phyloP scores from a whole-genome alignment of 1,140 invertebrate genomes.

The Episyrphus balteatus region DNA sequence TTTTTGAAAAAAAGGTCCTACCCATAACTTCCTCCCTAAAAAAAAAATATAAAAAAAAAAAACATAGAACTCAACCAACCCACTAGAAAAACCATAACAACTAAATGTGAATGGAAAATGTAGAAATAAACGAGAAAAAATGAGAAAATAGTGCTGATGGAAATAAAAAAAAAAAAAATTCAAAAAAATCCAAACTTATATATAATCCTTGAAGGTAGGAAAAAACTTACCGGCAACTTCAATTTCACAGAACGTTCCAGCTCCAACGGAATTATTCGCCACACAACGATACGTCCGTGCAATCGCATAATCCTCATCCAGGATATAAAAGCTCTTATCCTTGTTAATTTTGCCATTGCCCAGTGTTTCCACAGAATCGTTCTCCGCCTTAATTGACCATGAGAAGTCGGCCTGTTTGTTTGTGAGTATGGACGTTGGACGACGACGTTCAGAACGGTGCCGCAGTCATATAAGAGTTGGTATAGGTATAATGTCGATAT shows the following conservation, averaged over 20 bases:
- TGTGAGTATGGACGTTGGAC: no score
- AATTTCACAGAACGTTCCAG: conserved; percentile 58
- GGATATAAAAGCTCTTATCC: conserved; percentile 23
- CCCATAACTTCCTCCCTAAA: no score
- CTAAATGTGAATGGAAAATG: conserved; percentile 13
- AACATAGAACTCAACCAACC: no score
- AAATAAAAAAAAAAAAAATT: not conserved
- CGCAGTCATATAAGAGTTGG: no score
- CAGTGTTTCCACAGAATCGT: conserved; percentile 55
- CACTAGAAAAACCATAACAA: no score
- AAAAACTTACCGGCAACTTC: conserved; percentile 58
- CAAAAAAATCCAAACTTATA: not conserved
- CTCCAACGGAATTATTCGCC: conserved; percentile 73
- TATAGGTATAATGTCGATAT: no score
- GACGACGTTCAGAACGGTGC: no score
- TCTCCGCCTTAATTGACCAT: conserved; percentile 74
- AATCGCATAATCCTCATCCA: conserved; percentile 28
- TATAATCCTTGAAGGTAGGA: not conserved
- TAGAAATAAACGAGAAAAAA: conserved; percentile 12
- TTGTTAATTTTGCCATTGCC: conserved; percentile 14
- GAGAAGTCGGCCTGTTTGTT: conserved; percentile 50
- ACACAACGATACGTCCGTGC: conserved; percentile 68
- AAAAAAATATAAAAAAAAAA: no score
- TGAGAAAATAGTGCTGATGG: not conserved
- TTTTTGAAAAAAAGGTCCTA: no score